Conservation (phyloP, 1,140 invertebrate genomes). For the Eulimnadia texana region DNA sequence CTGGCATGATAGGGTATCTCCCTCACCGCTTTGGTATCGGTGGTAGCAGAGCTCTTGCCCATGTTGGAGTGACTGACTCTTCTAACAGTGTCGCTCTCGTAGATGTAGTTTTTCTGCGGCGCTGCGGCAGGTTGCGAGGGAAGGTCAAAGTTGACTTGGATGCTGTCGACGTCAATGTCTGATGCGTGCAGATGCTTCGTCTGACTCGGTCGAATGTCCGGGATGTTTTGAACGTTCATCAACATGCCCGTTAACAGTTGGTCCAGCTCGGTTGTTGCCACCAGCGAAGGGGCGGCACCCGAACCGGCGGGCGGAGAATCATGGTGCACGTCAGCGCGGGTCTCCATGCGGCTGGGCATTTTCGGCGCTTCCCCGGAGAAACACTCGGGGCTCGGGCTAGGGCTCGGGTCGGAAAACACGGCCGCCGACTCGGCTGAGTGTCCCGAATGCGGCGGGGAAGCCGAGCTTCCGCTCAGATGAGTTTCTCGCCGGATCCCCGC, state of each 20-base stretch:
- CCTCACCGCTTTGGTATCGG: not conserved
- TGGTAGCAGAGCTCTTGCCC: not conserved
- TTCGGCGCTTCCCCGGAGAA: not conserved
- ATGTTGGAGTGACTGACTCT: not conserved
- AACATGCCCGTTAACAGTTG: slow-evolving; percentile 65
- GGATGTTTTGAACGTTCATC: slow-evolving; percentile 60
- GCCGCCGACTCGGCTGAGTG: slow-evolving; percentile 10
- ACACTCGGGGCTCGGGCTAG: not conserved
- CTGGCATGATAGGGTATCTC: slow-evolving; percentile 62
- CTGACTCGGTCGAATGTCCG: slow-evolving; percentile 36
- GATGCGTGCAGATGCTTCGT: slow-evolving; percentile 12
- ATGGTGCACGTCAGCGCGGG: slow-evolving; percentile 14
- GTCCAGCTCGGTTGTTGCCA: slow-evolving; percentile 41
- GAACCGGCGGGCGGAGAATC: not conserved
- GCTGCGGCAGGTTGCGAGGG: not conserved
- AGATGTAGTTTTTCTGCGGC: slow-evolving; percentile 2
- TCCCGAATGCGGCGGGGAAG: slow-evolving; percentile 15
- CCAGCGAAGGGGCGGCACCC: not conserved
- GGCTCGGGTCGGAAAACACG: slow-evolving; percentile 9
- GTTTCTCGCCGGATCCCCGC: slow-evolving; percentile 24
- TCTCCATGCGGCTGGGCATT: slow-evolving; percentile 7
- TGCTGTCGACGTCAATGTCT: slow-evolving; percentile 21
- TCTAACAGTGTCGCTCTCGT: slow-evolving; percentile 15
- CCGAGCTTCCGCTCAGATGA: slow-evolving; percentile 18
- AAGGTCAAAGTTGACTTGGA: slow-evolving; percentile 15